A percentile compares a stretch with the other conserved stretches of the same genome.
Conservation (phyloP, 2,888 invertebrate species). For the Serripes groenlandicus region DNA sequence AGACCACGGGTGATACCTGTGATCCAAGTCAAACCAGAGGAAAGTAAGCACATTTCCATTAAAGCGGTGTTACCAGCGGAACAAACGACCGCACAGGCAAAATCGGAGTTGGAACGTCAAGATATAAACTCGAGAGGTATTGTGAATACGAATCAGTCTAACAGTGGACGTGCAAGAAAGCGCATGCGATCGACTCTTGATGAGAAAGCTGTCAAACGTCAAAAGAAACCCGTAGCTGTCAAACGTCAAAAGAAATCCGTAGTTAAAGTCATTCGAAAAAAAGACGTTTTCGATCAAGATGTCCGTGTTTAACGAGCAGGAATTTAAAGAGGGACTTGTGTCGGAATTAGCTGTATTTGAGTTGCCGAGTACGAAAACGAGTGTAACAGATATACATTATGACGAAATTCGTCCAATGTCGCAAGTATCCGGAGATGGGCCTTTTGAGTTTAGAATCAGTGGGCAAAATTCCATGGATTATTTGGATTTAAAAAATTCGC, state of each 20-base stretch:
- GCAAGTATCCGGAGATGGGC: conserved; percentile 32
- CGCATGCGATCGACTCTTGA: neutral
- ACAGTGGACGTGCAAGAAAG: conserved; percentile 7
- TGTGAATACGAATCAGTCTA: conserved; percentile 25
- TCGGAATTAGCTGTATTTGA: conserved; percentile 46
- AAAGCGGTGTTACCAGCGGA: conserved; percentile 42
- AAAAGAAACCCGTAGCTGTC: too few species aligned
- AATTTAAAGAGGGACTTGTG: conserved; percentile 30
- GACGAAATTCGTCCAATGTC: conserved; percentile 55
- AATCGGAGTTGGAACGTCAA: conserved; percentile 39
- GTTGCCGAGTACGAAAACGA: conserved; percentile 47
- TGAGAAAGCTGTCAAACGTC: too few species aligned
- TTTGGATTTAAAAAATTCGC: conserved; percentile 43
- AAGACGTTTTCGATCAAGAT: too few species aligned
- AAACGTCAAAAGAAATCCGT: too few species aligned
- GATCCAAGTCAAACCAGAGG: conserved; percentile 13
- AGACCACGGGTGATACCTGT: conserved; percentile 29
- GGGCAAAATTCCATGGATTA: conserved; percentile 59
- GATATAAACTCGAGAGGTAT: conserved; percentile 36
- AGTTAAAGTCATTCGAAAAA: too few species aligned
- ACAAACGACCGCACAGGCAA: conserved; percentile 37
- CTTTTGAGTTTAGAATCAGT: conserved; percentile 47
- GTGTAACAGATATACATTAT: conserved; percentile 46
- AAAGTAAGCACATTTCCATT: too few species aligned
- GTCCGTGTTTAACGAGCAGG: conserved; percentile 38